Percentiles rank a stretch among this genome's conserved stretches.
phyloP scores from a whole-genome alignment of 2,888 invertebrate species.

The Dicranocentrus wangi region DNA sequence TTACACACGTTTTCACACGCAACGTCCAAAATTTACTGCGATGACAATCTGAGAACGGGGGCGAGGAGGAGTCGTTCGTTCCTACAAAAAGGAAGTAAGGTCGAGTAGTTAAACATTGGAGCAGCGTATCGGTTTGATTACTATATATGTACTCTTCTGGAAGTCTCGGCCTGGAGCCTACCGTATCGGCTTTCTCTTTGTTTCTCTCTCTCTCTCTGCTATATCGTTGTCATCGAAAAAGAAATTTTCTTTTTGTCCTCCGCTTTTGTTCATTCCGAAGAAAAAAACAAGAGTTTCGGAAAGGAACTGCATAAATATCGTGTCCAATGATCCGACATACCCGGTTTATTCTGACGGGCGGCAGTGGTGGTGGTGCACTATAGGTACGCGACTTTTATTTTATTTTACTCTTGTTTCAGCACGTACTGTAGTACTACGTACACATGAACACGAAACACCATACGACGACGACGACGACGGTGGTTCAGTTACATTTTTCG shows the following conservation, averaged over 20 bases:
- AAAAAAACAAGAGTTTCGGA: conserved; percentile 6
- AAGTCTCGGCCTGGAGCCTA: too few relatives aligned
- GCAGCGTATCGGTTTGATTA: conserved; percentile 22
- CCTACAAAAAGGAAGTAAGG: conserved; percentile 56
- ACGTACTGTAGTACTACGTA: too few relatives aligned
- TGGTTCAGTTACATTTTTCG: too few relatives aligned
- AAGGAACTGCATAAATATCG: conserved; percentile 73
- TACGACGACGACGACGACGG: too few relatives aligned
- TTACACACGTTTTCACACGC: conserved; percentile 64
- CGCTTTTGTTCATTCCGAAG: not conserved
- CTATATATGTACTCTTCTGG: too few relatives aligned
- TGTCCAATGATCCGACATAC: conserved; percentile 73
- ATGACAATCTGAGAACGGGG: conserved; percentile 61
- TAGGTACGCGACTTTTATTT: too few relatives aligned
- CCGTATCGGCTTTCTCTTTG: too few relatives aligned
- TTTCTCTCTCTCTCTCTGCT: too few relatives aligned
- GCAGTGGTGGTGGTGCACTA: too few relatives aligned
- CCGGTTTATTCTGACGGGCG: conserved; percentile 67
- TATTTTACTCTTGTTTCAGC: too few relatives aligned
- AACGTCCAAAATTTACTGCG: conserved; percentile 58
- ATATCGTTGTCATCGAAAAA: too few relatives aligned
- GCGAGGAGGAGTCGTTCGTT: conserved; percentile 30
- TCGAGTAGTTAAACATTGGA: conserved; percentile 56
- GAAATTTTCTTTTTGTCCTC: conserved; percentile 2
- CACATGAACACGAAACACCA: too few relatives aligned